Conservation (phyloP, 2,888 invertebrate genomes). For the Syritta pipiens region DNA sequence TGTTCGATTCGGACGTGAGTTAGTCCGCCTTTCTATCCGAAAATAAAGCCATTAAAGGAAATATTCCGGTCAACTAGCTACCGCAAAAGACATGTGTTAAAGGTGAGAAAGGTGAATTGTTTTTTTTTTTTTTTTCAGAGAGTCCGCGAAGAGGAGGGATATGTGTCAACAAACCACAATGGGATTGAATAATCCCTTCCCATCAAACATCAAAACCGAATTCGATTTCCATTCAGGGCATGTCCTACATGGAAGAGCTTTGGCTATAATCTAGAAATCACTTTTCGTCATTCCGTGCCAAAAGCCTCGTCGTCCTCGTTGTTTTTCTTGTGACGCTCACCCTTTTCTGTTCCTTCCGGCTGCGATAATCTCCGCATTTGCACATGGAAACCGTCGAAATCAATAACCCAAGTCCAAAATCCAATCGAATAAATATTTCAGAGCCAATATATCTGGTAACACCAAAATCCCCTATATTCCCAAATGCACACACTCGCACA, state of each 20-base stretch:
- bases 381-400: conserved; percentile 32
- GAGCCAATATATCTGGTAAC: conserved; percentile 48
- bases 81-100: too few species aligned
- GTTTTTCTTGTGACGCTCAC: too few species aligned
- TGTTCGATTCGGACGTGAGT: too few species aligned
- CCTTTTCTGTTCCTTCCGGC: neutral
- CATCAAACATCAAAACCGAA: too few species aligned
- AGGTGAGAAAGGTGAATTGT: too few species aligned
- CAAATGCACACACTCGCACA: conserved; percentile 8
- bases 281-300: conserved; percentile 9
- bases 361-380: conserved; percentile 31
- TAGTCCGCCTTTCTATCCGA: too few species aligned
- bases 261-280: conserved; percentile 1
- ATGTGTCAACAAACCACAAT: too few species aligned
- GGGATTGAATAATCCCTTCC: too few species aligned
- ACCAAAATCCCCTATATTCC: conserved; percentile 12
- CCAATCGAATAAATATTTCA: conserved; percentile 58
- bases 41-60: too few species aligned
- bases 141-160: too few species aligned
- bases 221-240: neutral
- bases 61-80: too few species aligned
- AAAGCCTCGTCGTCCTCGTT: neutral
- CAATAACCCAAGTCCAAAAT: conserved; percentile 39
- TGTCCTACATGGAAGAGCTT: neutral
- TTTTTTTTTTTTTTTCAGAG: too few species aligned